Base-by-base conservation (phyloP, 2,113 vertebrate species). In the Spermophilus dauricus region DNA sequence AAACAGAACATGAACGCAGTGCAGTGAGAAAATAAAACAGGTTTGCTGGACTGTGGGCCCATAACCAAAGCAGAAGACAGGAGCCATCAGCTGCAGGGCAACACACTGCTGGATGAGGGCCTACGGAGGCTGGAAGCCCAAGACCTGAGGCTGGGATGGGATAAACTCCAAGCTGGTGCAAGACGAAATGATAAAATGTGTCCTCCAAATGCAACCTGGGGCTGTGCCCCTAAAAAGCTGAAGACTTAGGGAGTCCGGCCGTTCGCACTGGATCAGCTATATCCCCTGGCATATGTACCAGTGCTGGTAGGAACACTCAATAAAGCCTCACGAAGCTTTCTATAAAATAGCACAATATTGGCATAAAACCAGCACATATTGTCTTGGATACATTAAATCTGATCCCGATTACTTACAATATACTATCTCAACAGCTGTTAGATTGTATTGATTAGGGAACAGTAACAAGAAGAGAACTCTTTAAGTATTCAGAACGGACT, bases 211-310 rank as follows among this genome's bases (percentile, higher is more conserved):
- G 12, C 17, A 53, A 37, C 20, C 34, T 77, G 32, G 28, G 17
- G 42, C 61, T 86, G 5, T 16, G 32, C 14, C 58, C 81, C 84
- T 63, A 17, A 86, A 75, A 18, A 48, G 14, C 77, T 18, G 2
- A 8, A 69, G 69, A 30, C 34, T 53, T 30, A 82, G 26, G 37
- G 32, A 87, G n/a, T 24, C 11, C 30, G 34, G 86, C 13, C 8
- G 42, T 2, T 2, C 3, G 14, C 0, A 0, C 14, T 42, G 16
- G 51, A 26, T 28, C 32, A 8, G n/a, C 32, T 20, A 16, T 3
- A 12, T 13, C 34, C 13, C 63, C 72, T 45, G 45, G 45, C 45
- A 51, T 51, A 3, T 17, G 30, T 26, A 75, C 37, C 11, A 84
- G 20, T 20, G 24, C 17, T 16, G 4, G 42, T 48, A 16, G 51